Percentiles rank a stretch among this genome's conserved stretches.
These are phyloP conservation scores for Drosophila bipectinata DNA, from an alignment of 1,140 invertebrate genomes.

Conservation along the genomic window DNA sequence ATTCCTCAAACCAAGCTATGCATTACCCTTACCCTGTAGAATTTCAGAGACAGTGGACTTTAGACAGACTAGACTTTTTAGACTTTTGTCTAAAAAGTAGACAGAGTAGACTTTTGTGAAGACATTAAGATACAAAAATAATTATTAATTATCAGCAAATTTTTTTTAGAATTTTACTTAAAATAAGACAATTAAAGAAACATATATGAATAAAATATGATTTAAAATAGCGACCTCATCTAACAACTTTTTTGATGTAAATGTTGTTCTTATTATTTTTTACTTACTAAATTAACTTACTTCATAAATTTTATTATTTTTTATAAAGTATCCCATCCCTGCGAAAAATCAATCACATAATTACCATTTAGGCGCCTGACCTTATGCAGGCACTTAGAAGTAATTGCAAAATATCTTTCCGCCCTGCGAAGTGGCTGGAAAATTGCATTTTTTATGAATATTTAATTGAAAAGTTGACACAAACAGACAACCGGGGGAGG, in stretches of 20 bases:
- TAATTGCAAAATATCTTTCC: slow-evolving; percentile 71
- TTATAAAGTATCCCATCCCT: not conserved
- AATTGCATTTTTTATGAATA: slow-evolving; percentile 76
- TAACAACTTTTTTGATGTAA: no score
- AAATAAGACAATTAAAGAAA: no score
- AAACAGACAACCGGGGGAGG: slow-evolving; percentile 44
- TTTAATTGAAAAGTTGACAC: slow-evolving; percentile 79
- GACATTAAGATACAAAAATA: no score
- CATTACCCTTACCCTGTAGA: not conserved
- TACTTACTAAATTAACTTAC: not conserved
- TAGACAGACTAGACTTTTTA: no score
- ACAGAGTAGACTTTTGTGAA: no score
- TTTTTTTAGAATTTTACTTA: no score
- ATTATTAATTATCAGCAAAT: no score
- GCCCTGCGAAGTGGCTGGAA: slow-evolving; percentile 49
- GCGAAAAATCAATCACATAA: slow-evolving; percentile 40
- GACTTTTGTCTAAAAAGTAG: no score
- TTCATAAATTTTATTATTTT: not conserved
- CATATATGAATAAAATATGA: no score
- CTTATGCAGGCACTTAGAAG: slow-evolving; percentile 71
- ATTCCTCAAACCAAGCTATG: slow-evolving; percentile 18
- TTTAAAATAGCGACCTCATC: no score
- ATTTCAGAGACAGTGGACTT: no score
- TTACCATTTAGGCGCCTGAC: slow-evolving; percentile 54
- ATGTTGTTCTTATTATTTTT: no score